phyloP scores from a whole-genome alignment of 2,113 vertebrate species.

The Bucco capensis region DNA sequence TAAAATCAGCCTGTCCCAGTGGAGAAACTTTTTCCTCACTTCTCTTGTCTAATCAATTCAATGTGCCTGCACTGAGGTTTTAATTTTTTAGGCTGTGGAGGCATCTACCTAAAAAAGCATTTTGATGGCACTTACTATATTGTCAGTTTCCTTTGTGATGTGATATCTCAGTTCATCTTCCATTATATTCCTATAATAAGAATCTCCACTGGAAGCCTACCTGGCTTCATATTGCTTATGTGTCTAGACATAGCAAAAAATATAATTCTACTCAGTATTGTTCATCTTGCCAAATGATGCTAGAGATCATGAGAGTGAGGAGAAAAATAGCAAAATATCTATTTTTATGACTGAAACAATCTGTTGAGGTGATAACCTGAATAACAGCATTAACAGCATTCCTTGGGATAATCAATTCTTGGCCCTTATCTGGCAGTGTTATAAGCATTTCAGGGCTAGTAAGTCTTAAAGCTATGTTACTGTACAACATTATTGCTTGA shows the following conservation, averaged over 20 bases:
- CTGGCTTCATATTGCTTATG: neutral
- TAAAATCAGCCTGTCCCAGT: neutral
- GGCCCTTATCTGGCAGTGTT: neutral
- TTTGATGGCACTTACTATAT: neutral
- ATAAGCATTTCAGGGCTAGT: neutral
- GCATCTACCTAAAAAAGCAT: neutral
- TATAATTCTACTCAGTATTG: neutral
- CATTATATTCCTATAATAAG: neutral
- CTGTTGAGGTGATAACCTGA: neutral
- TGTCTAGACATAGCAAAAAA: neutral
- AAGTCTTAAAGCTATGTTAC: neutral
- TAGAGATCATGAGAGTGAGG: neutral
- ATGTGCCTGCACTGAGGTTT: neutral
- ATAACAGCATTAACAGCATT: neutral
- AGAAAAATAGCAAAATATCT: neutral
- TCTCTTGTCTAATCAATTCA: neutral
- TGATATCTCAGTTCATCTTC: neutral
- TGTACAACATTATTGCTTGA: neutral
- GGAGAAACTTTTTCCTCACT: neutral
- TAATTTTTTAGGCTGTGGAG: neutral
- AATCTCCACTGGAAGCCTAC: neutral
- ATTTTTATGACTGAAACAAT: neutral
- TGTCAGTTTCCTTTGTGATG: neutral
- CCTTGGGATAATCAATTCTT: neutral
- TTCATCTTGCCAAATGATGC: neutral